These are phyloP conservation scores for Coleophora deauratella DNA, from an alignment of 2,888 invertebrate genomes.

Conservation along the genomic window DNA sequence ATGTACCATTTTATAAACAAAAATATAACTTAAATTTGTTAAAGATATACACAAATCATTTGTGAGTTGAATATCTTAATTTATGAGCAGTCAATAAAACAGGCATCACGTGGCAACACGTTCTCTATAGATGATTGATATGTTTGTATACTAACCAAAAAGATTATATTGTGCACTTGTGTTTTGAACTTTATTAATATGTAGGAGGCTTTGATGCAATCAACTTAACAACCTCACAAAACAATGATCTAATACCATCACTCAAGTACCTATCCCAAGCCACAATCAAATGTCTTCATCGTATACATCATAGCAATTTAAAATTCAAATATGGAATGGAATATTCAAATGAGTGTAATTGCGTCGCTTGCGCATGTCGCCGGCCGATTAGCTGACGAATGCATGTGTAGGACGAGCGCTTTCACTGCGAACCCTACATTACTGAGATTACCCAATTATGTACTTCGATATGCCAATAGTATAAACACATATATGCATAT, in stretches of 20 bases:
- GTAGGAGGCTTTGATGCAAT: too few relatives aligned
- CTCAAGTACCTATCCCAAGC: background rate
- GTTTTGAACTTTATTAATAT: too few relatives aligned
- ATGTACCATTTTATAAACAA: too few relatives aligned
- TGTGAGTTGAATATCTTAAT: too few relatives aligned
- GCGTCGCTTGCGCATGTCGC: constrained; percentile 27
- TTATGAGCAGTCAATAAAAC: too few relatives aligned
- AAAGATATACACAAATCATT: too few relatives aligned
- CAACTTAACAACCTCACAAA: too few relatives aligned
- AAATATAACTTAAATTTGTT: too few relatives aligned
- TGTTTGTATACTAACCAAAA: too few relatives aligned
- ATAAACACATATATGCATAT: constrained; percentile 5
- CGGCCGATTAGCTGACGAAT: constrained; percentile 22
- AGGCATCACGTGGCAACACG: too few relatives aligned
- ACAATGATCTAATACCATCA: background rate
- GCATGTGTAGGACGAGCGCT: constrained; percentile 45
- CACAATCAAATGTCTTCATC: constrained; percentile 13
- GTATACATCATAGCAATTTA: constrained; percentile 47
- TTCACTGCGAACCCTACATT: constrained; percentile 36
- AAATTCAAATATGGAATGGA: constrained; percentile 48
- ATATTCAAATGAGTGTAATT: constrained; percentile 57
- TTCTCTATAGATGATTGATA: too few relatives aligned
- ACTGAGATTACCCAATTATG: constrained; percentile 27
- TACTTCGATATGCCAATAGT: constrained; percentile 20
- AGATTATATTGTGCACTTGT: too few relatives aligned